Base-by-base conservation (phyloP, 2,888 invertebrate species). In the Linnaemya tessellans region DNA sequence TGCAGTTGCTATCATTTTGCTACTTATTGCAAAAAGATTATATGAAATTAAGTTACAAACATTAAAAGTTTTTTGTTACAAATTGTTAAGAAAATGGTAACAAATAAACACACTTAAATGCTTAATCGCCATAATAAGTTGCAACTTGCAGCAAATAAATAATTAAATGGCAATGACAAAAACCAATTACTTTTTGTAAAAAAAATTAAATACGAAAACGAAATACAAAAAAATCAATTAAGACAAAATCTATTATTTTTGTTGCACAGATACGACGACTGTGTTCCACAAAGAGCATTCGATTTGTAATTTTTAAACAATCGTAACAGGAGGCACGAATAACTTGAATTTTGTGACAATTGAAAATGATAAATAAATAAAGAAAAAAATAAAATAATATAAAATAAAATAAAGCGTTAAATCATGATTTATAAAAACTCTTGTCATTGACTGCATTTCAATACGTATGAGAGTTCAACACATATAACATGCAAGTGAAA, bases 41-140 rank as follows among this genome's bases (percentile, higher is more conserved):
- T 9, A 49, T 1, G 15, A 54, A n/a, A 54, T 62, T 30, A 15
- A 70, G 25, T 51, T 25, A 54, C 30, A 51, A 79, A 38, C 62
- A 30, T 58, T 43, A 43, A 41, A 60, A 60, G 38, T 3, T 1
- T n/a, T 43, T 18, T 35, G 13, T 20, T 73, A 60, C 73, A 73
- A 74, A 65, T 58, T 58, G 25, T 51, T 51, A 38, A 46, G 54
- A 78, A 83, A 83, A 83, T 56, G 67, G 60, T 83, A 80, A 84
- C 70, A 75, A 80, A 80, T 80, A 80, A 84, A 74, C 49, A 41
- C 74, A 75, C 74, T 84, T 75, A 84, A 84, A 77, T 60, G 49
- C 65, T 80, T 71, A 84, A 84, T 60, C 41, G 70, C 70, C 80
- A 35, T 80, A 75, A 80, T 80, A 71, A 84, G 75, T 80, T 75